Conservation (phyloP, 2,797 vertebrate species). For the Pangasius krempfi region DNA sequence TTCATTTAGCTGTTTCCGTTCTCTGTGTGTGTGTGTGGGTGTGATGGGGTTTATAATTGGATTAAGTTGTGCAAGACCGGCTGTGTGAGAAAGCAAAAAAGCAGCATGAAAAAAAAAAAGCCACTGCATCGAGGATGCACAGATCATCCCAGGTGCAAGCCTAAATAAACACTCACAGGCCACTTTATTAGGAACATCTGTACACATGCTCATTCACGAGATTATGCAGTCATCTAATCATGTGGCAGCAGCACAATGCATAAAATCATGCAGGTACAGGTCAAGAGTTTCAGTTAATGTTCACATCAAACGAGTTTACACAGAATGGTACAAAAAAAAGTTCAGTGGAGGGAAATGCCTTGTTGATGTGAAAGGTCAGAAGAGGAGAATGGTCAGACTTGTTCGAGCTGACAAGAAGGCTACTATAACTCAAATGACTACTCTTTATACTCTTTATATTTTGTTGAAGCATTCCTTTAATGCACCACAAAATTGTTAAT, state of each 20-base stretch:
- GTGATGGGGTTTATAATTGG: conserved; percentile 67
- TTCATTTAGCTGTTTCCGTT: conserved; percentile 12
- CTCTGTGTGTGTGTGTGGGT: conserved; percentile 63
- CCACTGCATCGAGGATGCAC: background rate
- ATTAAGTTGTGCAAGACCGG: conserved; percentile 75
- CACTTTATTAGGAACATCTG: conserved; percentile 1
- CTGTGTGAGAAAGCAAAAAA: conserved; percentile 71
- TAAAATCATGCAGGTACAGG: background rate
- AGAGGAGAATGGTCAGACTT: background rate
- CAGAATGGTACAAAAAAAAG: background rate
- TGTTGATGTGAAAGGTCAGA: background rate
- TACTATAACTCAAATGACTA: background rate
- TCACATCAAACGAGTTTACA: background rate
- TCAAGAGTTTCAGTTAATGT: background rate
- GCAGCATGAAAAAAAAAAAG: conserved; percentile 48
- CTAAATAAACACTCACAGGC: background rate
- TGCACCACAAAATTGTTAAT: background rate
- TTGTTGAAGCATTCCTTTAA: background rate
- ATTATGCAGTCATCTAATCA: background rate
- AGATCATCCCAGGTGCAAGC: background rate
- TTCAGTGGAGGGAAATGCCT: background rate
- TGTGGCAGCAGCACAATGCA: background rate
- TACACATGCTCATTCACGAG: background rate
- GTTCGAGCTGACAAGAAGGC: background rate
- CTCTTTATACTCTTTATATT: no score